These are phyloP conservation scores for Leiothrix lutea DNA, from an alignment of 2,113 vertebrate species.

Conservation along the genomic window DNA sequence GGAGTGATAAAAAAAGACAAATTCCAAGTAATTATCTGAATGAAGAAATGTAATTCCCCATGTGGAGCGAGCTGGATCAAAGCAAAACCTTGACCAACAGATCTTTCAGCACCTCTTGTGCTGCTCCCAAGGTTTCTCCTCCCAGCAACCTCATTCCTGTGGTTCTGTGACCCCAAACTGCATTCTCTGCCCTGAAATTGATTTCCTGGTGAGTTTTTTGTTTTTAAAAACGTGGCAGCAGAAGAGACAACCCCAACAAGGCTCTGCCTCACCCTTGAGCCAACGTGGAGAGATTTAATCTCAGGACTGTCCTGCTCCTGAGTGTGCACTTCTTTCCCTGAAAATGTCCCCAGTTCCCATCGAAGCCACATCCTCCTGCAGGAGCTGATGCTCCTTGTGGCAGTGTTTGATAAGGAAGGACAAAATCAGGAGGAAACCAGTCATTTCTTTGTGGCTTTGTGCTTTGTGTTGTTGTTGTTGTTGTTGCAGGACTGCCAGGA, in stretches of 20 bases:
- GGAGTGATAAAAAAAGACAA: background rate
- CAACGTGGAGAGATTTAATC: background rate
- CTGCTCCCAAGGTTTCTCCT: background rate
- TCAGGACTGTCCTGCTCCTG: rapidly evolving
- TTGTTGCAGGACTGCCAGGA: background rate
- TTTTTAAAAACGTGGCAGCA: background rate
- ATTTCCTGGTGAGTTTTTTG: background rate
- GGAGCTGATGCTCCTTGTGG: background rate
- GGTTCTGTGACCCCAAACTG: background rate
- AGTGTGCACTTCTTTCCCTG: background rate
- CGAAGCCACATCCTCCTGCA: background rate
- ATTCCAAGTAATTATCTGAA: background rate
- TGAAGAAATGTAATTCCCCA: background rate
- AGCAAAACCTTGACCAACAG: background rate
- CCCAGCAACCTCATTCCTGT: background rate
- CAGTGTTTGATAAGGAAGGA: background rate
- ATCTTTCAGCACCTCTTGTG: background rate
- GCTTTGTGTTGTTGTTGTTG: background rate
- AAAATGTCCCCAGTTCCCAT: background rate
- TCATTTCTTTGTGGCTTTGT: background rate
- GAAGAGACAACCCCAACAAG: background rate
- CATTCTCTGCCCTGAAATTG: background rate
- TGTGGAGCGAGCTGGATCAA: background rate
- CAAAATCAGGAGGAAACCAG: background rate
- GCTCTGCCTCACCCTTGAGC: background rate